Conservation (phyloP, 2,113 vertebrate species). For the Scortum barcoo region DNA sequence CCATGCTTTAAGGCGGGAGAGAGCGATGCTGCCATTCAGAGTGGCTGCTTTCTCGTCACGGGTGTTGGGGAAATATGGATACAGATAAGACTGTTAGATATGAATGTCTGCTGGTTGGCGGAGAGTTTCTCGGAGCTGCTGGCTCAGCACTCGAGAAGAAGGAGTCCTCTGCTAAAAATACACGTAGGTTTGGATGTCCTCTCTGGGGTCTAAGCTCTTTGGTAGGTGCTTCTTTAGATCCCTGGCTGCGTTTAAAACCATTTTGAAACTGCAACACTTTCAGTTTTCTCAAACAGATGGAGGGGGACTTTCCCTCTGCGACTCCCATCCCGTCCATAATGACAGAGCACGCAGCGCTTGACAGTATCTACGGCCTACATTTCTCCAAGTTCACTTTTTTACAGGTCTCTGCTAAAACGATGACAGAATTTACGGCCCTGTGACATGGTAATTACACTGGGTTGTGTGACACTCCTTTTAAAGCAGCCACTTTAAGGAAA, state of each 20-base stretch:
- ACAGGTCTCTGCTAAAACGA: slow-evolving; percentile 56
- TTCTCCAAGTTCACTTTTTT: slow-evolving; percentile 17
- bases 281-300: slow-evolving; percentile 10
- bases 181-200: slow-evolving; percentile 40
- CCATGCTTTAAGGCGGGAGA: background rate
- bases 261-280: slow-evolving; percentile 4
- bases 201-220: slow-evolving; percentile 23
- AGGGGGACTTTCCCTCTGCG: background rate
- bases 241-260: slow-evolving; percentile 1
- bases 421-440: slow-evolving; percentile 69
- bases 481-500: slow-evolving; percentile 72
- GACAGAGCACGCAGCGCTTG: background rate
- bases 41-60: background rate
- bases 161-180: slow-evolving; percentile 67
- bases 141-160: slow-evolving; percentile 58
- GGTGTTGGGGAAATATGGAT: background rate
- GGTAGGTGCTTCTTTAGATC: background rate
- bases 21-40: background rate
- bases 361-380: background rate
- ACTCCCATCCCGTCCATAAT: background rate
- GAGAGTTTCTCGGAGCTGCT: slow-evolving; percentile 51
- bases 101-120: background rate
- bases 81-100: background rate
- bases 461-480: slow-evolving; percentile 68
- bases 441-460: slow-evolving; percentile 68